These are phyloP conservation scores for Echinarachnius parma DNA, from an alignment of 53 echinoderm and acorn worm genomes.

Conservation along the genomic window DNA sequence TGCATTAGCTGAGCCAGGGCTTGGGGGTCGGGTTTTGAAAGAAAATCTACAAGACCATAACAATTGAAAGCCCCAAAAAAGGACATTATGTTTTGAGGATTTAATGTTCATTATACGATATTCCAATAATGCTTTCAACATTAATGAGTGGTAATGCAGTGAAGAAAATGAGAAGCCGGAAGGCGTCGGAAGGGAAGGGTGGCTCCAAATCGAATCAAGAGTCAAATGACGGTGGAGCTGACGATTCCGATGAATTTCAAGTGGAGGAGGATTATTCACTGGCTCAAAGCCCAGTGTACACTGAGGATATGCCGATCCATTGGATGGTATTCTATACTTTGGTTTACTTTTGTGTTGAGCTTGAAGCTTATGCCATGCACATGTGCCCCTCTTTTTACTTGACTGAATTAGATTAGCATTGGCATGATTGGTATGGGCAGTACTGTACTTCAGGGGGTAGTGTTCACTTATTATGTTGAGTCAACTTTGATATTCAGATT, in stretches of 20 bases:
- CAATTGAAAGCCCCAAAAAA: not conserved
- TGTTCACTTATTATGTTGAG: too few relatives aligned
- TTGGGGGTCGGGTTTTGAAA: too few relatives aligned
- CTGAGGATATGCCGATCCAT: conserved; percentile 12
- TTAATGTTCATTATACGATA: too few relatives aligned
- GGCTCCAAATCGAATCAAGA: conserved; percentile 33
- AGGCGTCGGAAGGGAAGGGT: conserved; percentile 13
- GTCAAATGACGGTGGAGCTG: conserved; percentile 27
- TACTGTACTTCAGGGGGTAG: not conserved
- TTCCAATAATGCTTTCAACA: too few relatives aligned
- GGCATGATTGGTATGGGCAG: not conserved
- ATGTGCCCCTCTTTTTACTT: not conserved
- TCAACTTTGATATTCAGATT: too few relatives aligned
- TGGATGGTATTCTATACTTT: conserved; percentile 21
- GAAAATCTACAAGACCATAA: not conserved
- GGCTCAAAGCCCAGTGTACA: conserved; percentile 43
- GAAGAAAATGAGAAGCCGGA: conserved; percentile 27
- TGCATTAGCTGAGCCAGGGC: too few relatives aligned
- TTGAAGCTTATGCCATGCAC: not conserved
- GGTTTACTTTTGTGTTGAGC: not conserved
- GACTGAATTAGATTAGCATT: not conserved
- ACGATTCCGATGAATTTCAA: conserved; percentile 81
- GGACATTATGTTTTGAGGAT: too few relatives aligned
- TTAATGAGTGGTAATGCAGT: too few relatives aligned
- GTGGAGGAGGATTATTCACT: conserved; percentile 79